Base-by-base conservation (phyloP, 2,888 invertebrate genomes). In the Brachypterus glaber region DNA sequence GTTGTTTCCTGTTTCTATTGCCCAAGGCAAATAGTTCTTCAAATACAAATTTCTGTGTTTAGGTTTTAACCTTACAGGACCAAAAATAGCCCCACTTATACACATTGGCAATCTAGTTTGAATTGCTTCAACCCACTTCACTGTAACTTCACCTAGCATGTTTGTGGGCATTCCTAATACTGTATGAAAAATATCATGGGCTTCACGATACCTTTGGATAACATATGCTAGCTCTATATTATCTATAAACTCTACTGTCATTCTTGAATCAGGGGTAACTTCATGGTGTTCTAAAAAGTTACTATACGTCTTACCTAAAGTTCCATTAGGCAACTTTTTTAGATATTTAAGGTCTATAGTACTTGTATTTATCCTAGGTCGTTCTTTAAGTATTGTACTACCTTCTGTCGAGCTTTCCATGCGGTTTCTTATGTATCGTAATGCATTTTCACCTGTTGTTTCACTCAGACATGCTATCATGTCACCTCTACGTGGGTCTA, bases 91-190 rank as follows among this genome's bases (percentile, higher is more conserved):
- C 13, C 89, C 98, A 35, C 82, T 78, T 43, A 90, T 73, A 59
- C 96, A 96, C 96, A 99, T 96, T 0, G 98, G 98, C 16, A 99
- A 69, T 34, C 79, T 82, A 8, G 86, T 88, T 67, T 99, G 98
- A 39, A 97, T 76, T 1, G 86, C 97, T 73, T 98, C 98, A 33
- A 98, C 78, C 92, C 96, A 96, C 69, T 98, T 98, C 3, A 98
- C 87, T 8, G 89, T 79, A 4, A 96, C 92, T 76, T 96, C 77
- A 73, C 82, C 78, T 21, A 93, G 68, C 89, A 93, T 90, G 54
- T 87, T 87, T 8, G 92, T 95, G 24, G 88, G 92, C 91, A 96
- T 95, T 49, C 81, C 80, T 26, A 97, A 73, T 12, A 86, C 71
- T 0, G 93, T 82, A 67, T 98, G 98, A 40, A 89, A 78, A 47